A percentile compares a stretch with the other conserved stretches of the same genome.
Conservation (phyloP, 2,113 vertebrate species). For the Scytalopus superciliaris region DNA sequence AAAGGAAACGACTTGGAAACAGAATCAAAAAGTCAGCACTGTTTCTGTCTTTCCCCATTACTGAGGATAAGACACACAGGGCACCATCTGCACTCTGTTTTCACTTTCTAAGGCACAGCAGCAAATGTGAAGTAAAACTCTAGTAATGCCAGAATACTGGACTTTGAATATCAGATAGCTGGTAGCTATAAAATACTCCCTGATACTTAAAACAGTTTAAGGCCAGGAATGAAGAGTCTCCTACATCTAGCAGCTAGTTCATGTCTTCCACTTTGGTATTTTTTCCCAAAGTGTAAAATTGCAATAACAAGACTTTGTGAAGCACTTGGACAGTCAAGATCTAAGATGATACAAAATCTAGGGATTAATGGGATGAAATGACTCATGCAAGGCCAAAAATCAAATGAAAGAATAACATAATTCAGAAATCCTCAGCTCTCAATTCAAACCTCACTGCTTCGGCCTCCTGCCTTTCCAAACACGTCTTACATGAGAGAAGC, state of each 20-base stretch:
- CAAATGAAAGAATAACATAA: not conserved
- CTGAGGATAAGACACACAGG: not conserved
- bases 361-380: not conserved
- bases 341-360: not conserved
- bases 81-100: not conserved
- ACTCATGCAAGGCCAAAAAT: not conserved
- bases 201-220: not conserved
- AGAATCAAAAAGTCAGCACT: not conserved
- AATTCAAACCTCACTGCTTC: not conserved
- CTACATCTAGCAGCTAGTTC: not conserved
- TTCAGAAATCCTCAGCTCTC: not conserved
- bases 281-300: not conserved
- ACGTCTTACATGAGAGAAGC: not conserved
- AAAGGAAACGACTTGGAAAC: not conserved
- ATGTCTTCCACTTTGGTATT: not conserved
- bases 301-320: not conserved
- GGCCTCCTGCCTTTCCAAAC: not conserved
- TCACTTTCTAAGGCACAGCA: not conserved
- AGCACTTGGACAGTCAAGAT: not conserved
- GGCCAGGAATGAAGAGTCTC: not conserved
- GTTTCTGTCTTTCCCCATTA: not conserved
- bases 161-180: not conserved
- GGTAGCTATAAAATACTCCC: not conserved
- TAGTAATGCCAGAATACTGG: not conserved
- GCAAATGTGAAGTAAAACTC: not conserved